These are phyloP conservation scores for Dendronephthya gigantea DNA, from an alignment of 64 coral and sea anemone genomes.

Conservation along the genomic window DNA sequence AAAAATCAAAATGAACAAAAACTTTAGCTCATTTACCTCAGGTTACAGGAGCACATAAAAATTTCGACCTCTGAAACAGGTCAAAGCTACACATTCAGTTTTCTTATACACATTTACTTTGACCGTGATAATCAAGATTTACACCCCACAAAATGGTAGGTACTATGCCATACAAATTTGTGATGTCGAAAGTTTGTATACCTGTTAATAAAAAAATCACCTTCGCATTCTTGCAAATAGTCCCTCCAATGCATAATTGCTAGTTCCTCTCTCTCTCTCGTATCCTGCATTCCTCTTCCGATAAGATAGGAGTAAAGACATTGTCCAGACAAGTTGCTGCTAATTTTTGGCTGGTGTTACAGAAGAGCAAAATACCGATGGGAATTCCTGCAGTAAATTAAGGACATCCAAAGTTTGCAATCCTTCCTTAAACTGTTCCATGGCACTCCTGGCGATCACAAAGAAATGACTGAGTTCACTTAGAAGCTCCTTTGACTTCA, in stretches of 20 bases:
- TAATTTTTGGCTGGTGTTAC: neutral
- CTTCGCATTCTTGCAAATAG: neutral
- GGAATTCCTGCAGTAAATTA: neutral
- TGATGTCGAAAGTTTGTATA: neutral
- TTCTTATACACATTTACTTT: too few species aligned
- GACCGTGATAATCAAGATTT: too few species aligned
- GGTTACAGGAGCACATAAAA: too few species aligned
- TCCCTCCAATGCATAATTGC: neutral
- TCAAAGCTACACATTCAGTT: too few species aligned
- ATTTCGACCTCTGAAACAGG: too few species aligned
- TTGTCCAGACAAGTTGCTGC: neutral
- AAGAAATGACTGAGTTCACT: neutral
- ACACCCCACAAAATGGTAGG: too few species aligned
- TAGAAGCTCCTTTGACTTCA: neutral
- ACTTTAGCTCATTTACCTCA: too few species aligned
- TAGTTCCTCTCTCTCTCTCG: neutral
- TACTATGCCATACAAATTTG: too few species aligned
- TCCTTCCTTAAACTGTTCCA: neutral
- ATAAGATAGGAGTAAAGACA: neutral
- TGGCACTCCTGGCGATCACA: neutral
- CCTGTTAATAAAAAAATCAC: neutral
- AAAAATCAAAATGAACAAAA: neutral
- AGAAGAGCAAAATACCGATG: neutral
- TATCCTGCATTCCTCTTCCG: neutral
- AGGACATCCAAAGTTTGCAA: neutral